phyloP scores from a whole-genome alignment of 2,113 vertebrate species.

The Neodon shergylaensis region DNA sequence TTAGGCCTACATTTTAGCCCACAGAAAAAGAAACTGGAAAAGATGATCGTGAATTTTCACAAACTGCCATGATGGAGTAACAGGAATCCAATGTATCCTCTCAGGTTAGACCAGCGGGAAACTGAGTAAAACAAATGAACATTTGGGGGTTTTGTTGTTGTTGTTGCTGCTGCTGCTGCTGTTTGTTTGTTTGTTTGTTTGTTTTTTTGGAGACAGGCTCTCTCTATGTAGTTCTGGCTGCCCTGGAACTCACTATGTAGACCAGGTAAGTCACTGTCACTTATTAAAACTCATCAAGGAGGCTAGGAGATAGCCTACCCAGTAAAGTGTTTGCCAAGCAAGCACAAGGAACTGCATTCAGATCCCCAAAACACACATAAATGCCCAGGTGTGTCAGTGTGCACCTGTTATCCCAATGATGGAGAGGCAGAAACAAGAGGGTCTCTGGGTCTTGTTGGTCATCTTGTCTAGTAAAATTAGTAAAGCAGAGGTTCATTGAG shows the following conservation, averaged over 20 bases:
- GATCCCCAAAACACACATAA: not conserved
- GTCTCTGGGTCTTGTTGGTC: not conserved
- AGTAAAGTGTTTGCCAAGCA: not conserved
- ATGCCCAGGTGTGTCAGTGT: not conserved
- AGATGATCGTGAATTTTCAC: conserved; percentile 23
- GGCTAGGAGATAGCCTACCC: not conserved
- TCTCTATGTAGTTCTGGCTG: not conserved
- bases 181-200: not conserved
- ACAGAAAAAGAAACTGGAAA: conserved; percentile 16
- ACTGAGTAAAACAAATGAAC: conserved; percentile 18
- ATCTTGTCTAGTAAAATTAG: not conserved
- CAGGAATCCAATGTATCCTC: not conserved
- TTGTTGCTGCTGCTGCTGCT: not conserved
- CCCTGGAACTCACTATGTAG: not conserved
- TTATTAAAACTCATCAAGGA: not conserved
- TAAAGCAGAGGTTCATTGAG: not conserved
- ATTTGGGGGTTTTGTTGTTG: not conserved
- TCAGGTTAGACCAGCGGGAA: conserved; percentile 21
- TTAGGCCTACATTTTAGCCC: not conserved
- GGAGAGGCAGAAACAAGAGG: not conserved
- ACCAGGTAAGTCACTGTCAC: not conserved
- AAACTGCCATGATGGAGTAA: conserved; percentile 3
- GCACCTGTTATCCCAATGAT: not conserved
- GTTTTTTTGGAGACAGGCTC: not conserved
- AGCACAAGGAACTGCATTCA: not conserved